Evolutionary conservation across 37 sponge, comb jelly and placozoan genomes (phyloP), one percentile per base, ranked within the genome.

Genomic region (Ianthella basta): DNA sequence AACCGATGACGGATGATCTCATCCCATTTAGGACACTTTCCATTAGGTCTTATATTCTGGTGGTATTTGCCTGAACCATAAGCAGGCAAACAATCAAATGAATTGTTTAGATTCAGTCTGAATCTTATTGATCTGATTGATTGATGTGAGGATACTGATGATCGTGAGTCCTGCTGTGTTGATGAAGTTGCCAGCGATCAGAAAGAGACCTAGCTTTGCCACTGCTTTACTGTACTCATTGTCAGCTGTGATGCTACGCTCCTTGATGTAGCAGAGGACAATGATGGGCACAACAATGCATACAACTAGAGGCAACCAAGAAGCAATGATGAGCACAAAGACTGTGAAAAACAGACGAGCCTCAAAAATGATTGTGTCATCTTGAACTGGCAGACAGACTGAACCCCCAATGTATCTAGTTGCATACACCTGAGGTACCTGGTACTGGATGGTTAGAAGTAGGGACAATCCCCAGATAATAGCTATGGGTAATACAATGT

Each of bases 171-270:
- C 70, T 18, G 34, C 1, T 5, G 34, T 27, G 34, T 69, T 69
- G 70, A 69, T 69, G 6, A 69, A 30, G 33, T 69, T 69, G 29
- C 70, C 70, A n/a, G 34, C 27, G 32, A 69, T 12, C 4, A 69
- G 70, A 69, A 69, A 69, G 10, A 69, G 33, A 69, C 33, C 70
- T 18, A 69, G 25, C 34, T 30, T 69, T 30, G 34, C 35, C 70
- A 69, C 34, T 1, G 35, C 35, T 6, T 69, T 69, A 4, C 27
- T 69, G 70, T 69, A 69, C 10, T 32, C 35, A 4, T 16, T 34
- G 19, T 35, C 34, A 27, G 10, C 70, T 18, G 32, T 69, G 18
- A 69, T 34, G 34, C 6, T 69, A 2, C 27, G 32, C 34, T 33
- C 1, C 6, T 69, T 69, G 70, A 69, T 30, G 70, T 69, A 69